Conservation (phyloP, 2,797 vertebrate species). For the Etheostoma perlongum region DNA sequence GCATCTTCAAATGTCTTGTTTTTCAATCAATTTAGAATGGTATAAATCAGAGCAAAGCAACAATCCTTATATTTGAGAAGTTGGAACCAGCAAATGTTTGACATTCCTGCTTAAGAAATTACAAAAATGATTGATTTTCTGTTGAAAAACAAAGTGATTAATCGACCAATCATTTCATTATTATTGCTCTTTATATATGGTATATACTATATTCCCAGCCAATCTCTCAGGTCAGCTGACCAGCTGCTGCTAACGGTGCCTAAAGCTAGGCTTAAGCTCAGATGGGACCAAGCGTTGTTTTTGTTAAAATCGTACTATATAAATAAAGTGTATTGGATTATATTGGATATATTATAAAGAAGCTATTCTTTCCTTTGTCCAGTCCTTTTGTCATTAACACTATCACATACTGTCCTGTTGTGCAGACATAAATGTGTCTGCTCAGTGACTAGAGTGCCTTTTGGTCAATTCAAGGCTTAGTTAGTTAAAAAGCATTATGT, state of each 20-base stretch:
- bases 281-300: too few species aligned
- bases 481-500: too few species aligned
- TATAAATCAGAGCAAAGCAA: constrained; percentile 4
- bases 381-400: neutral
- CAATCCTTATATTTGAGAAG: neutral
- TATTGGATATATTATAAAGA: neutral
- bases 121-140: neutral
- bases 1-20: neutral
- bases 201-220: too few species aligned
- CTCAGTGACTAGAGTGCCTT: neutral
- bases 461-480: neutral
- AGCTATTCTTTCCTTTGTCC: neutral
- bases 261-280: too few species aligned
- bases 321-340: too few species aligned
- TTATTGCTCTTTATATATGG: neutral
- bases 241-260: too few species aligned
- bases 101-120: neutral
- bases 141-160: neutral
- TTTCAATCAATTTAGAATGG: neutral
- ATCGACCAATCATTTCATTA: too few species aligned
- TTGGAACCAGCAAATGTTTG: too few species aligned
- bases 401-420: neutral
- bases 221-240: too few species aligned
- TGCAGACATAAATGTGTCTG: neutral
- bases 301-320: too few species aligned